Percentiles rank a stretch among this genome's conserved stretches.
phyloP scores from a whole-genome alignment of 2,888 invertebrate species.

The Scelioninae gen. 1 region DNA sequence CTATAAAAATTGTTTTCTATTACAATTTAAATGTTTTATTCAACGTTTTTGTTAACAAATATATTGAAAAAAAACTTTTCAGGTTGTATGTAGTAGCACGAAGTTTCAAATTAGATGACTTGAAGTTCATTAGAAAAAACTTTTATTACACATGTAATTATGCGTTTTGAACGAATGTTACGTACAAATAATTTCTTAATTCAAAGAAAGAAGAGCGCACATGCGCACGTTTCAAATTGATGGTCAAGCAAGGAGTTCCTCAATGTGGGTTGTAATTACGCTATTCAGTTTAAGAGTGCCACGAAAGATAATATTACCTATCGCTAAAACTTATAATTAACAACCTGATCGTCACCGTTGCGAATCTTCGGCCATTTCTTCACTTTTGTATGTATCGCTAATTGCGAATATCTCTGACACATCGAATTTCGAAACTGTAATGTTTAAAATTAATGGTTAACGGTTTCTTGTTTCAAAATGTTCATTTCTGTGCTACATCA shows the following conservation, averaged over 20 bases:
- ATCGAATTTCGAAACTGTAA: slow-evolving; percentile 49
- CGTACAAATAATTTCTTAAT: slow-evolving; percentile 63
- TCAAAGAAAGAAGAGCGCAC: slow-evolving; percentile 45
- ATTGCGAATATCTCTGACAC: slow-evolving; percentile 61
- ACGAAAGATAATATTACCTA: slow-evolving; percentile 65
- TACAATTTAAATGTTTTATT: too few species aligned
- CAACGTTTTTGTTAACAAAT: slow-evolving; percentile 4
- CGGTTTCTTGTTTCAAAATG: slow-evolving; percentile 35
- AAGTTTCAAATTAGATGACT: slow-evolving; percentile 1
- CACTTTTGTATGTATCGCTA: slow-evolving; percentile 62
- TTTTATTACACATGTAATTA: slow-evolving; percentile 53
- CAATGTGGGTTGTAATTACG: slow-evolving; percentile 60
- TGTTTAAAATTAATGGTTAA: slow-evolving; percentile 50
- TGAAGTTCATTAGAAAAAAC: slow-evolving; percentile 38
- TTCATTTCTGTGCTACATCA: slow-evolving; percentile 7
- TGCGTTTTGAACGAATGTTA: slow-evolving; percentile 50
- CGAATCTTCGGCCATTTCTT: slow-evolving; percentile 67
- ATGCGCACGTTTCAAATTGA: slow-evolving; percentile 41
- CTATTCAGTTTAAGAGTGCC: slow-evolving; percentile 66
- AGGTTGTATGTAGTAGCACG: too few species aligned
- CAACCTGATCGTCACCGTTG: slow-evolving; percentile 69
- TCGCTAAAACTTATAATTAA: slow-evolving; percentile 69
- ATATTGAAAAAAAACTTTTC: neutral
- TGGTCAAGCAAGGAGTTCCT: slow-evolving; percentile 53
- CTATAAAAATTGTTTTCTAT: too few species aligned